phyloP scores from a whole-genome alignment of 2,113 vertebrate species.

The Crotalus tigris region DNA sequence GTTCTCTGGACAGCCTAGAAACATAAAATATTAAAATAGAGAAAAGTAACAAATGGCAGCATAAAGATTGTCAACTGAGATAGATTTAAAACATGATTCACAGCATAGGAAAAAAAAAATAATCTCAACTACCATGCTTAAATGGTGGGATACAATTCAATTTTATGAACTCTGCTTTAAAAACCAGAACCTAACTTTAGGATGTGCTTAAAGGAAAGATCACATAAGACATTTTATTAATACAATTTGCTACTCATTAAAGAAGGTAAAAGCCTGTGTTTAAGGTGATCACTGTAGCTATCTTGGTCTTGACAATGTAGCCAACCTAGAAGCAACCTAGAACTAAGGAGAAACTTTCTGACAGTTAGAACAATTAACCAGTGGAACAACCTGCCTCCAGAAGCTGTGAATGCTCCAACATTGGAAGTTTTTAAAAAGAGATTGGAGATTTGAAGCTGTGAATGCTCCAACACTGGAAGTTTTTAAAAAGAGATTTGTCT shows the following conservation, averaged over 20 bases:
- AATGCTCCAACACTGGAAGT: neutral
- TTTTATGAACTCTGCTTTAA: neutral
- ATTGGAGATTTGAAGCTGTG: neutral
- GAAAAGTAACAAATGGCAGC: neutral
- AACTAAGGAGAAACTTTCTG: neutral
- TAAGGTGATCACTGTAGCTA: neutral
- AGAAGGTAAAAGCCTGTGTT: neutral
- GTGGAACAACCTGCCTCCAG: neutral
- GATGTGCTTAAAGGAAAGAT: neutral
- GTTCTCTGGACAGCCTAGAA: neutral
- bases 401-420: neutral
- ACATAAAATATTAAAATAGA: neutral
- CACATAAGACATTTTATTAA: neutral
- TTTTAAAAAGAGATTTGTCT: neutral
- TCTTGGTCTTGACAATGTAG: neutral
- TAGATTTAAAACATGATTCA: neutral
- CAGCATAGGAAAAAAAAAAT: neutral
- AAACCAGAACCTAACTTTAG: neutral
- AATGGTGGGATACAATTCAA: neutral
- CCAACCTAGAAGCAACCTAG: neutral
- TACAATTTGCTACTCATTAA: neutral
- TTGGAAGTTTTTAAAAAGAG: neutral
- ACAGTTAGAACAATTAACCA: neutral
- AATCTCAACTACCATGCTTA: neutral
- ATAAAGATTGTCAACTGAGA: neutral